Base-by-base conservation (phyloP, 2,797 vertebrate genomes). In the Mallotus villosus region DNA sequence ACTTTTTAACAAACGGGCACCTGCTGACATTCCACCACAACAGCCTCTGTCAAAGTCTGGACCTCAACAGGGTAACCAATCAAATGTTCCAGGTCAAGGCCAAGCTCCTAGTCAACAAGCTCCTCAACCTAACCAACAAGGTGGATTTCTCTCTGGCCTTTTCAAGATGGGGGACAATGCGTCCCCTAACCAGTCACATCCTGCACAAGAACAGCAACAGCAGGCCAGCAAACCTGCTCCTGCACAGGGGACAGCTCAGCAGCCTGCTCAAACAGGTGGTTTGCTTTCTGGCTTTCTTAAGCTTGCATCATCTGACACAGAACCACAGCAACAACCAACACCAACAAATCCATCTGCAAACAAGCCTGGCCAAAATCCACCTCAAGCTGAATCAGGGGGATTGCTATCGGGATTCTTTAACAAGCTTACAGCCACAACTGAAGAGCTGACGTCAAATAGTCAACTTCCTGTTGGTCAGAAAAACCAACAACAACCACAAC, bases 271-370 rank as follows among this genome's bases (percentile, higher is more conserved):
- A 58, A 79, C 88, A 78, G 90, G 85, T 63, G 86, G 92, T 55
- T 84, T 97, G 70, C 84, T 97, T 83, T 95, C 95, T 41, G 94
- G 90, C 37, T 87, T 97, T 72, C 89, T 95, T 68, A 93, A 82
- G 24, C 89, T 94, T 86, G 85, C 93, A 77, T 88, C 92, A 61
- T 83, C 81, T 82, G 94, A 92, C 63, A 84, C 73, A 77, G 78
- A 68, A 67, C 66, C 82, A 32, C 87, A 89, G 41, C 87, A 90
- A 55, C 82, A 78, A 1, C 58, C 80, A 22, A 24, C 81, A 64
- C 74, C 87, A 71, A 53, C 24, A 64, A 32, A 62, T 78, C 80
- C 88, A 67, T 49, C 65, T 58, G 21, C 67, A 63, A 69, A 73
- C 64, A 84, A 82, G 25, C 25, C 80, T 65, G 76, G 51, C n/a